Evolutionary conservation across 2,113 vertebrate species (phyloP), one percentile per base, ranked within the genome.

Genomic region (Psephotus haematonotus): DNA sequence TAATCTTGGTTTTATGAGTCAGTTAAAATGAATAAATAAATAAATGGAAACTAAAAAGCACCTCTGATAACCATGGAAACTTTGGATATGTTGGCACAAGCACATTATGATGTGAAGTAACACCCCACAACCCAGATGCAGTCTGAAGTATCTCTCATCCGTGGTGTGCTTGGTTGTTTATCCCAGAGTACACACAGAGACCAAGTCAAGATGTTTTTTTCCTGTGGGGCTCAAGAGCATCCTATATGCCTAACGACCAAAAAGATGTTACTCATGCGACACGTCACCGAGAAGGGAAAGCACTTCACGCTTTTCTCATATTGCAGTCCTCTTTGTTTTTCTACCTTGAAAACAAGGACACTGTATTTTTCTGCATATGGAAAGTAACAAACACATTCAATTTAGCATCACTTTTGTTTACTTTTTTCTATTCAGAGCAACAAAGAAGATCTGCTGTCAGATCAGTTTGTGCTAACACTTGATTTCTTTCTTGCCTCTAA

Each of bases 291-390:
- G 90, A 92, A 96, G 90, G 95, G 77, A 12, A 94, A 41, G 43
- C 93, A 93, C 90, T 96, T 92, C 69, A 93, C 0, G 1, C 76
- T 81, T 94, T 71, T 43, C 28, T 88, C 82, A 83, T 1, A 2
- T 92, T 71, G 72, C 25, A 71, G 72, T 76, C 78, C 71, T 86
- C 43, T 94, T 90, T 96, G 93, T 88, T 92, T 93, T 68, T 65
- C 76, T 95, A 55, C 88, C 86, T 90, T 90, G 80, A 83, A 92
- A 94, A 91, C 95, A 96, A 94, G 95, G 90, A 88, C 88, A 27
- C 11, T 57, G 13, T 37, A 75, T 75, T 88, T 74, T 70, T 93
- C 82, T 88, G 8, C 17, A 41, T 0, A 2, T 49, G 47, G 55
- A 92, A 95, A 93, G 68, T 22, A 86, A 10, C 13, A 62, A 75